These are phyloP conservation scores for Unio delphinus DNA, from an alignment of 2,888 invertebrate genomes.

Conservation along the genomic window DNA sequence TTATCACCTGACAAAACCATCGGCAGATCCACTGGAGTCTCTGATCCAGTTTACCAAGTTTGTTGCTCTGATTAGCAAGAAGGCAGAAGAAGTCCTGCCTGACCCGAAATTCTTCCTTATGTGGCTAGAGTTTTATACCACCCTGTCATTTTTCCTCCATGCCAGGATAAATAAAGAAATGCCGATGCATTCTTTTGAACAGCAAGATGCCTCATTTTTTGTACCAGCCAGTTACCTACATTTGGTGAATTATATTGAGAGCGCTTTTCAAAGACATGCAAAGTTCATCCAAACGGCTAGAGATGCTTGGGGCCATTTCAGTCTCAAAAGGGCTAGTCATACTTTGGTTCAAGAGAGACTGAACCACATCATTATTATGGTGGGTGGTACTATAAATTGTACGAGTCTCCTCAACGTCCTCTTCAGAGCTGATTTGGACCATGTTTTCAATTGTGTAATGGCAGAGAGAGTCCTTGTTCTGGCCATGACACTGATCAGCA, in stretches of 20 bases:
- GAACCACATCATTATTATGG: constrained; percentile 4
- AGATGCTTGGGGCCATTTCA: too few species aligned
- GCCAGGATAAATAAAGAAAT: constrained; percentile 11
- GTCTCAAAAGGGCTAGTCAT: neutral
- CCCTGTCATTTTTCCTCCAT: too few species aligned
- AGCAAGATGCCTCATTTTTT: constrained; percentile 6
- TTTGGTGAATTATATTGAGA: constrained; percentile 19
- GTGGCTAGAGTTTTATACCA: too few species aligned
- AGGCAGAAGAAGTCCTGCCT: too few species aligned
- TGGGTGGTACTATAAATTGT: constrained; percentile 4
- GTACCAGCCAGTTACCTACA: constrained; percentile 24
- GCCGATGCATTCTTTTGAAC: too few species aligned
- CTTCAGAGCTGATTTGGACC: neutral
- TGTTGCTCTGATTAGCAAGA: too few species aligned
- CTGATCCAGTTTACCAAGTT: too few species aligned
- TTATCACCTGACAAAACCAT: too few species aligned
- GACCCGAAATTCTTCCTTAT: too few species aligned
- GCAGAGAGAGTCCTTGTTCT: constrained; percentile 38
- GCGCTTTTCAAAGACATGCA: constrained; percentile 7
- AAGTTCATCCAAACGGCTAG: neutral
- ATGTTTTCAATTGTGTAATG: constrained; percentile 2
- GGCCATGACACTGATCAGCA: constrained; percentile 27
- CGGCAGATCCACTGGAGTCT: too few species aligned
- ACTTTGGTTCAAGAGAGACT: constrained; percentile 9
- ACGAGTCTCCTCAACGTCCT: constrained; percentile 7